These are phyloP conservation scores for Drosophila ercepeae DNA, from an alignment of 1,140 invertebrate genomes.

Conservation along the genomic window DNA sequence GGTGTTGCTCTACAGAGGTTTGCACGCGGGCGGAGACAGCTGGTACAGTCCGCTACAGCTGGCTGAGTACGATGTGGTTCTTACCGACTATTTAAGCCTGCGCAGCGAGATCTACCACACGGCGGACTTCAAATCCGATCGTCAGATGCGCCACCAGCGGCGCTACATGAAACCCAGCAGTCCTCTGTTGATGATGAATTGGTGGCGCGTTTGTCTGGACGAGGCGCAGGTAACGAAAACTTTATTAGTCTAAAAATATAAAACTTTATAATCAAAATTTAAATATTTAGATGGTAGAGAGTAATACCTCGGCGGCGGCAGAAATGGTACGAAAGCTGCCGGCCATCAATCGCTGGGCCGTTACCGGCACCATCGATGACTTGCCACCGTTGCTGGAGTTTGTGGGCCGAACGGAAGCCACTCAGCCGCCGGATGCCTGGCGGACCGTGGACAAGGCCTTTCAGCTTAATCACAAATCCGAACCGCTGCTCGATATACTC, in stretches of 20 bases:
- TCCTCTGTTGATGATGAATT: conserved; percentile 88
- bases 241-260: too few relatives aligned
- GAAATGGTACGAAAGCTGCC: conserved; percentile 87
- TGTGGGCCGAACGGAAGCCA: conserved; percentile 83
- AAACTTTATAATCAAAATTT: not conserved
- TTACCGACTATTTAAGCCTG: conserved; percentile 89
- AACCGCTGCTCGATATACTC: conserved; percentile 85
- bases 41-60: conserved; percentile 88
- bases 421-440: conserved; percentile 84
- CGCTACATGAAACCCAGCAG: conserved; percentile 83
- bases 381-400: conserved; percentile 90
- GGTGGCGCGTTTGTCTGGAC: conserved; percentile 92
- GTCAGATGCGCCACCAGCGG: conserved; percentile 56
- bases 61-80: conserved; percentile 89
- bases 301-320: conserved; percentile 78
- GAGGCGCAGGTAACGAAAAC: conserved; percentile 87
- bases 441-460: conserved; percentile 86
- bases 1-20: conserved; percentile 86
- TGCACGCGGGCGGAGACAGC: conserved; percentile 85
- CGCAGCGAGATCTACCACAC: conserved; percentile 86
- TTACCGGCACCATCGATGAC: conserved; percentile 89
- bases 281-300: conserved; percentile 87
- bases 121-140: conserved; percentile 53
- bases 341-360: conserved; percentile 89
- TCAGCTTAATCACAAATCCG: conserved; percentile 59